Evolutionary conservation across 2,113 vertebrate species (phyloP), one percentile per base, ranked within the genome.

Genomic region (Lanius ludovicianus): DNA sequence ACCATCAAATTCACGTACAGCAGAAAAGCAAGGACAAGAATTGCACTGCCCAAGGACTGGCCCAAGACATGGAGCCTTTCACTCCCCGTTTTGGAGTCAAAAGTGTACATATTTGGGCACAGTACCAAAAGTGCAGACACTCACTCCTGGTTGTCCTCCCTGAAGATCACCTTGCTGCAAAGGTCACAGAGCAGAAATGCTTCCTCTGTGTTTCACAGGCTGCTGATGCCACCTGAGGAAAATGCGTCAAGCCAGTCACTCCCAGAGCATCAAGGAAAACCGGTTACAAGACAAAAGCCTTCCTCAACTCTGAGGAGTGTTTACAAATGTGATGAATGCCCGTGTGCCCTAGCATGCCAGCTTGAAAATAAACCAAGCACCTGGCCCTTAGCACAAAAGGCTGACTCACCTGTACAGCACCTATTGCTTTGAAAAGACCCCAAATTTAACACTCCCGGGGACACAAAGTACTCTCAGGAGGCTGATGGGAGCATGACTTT

Each of bases 331-430:
- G 75, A 82, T 89, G 86, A 97, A 95, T 89, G 92, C 91, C 95
- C 83, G 84, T 84, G 79, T 91, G 88, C 63, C 88, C 84, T 17
- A 95, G 86, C 79, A 91, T 86, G 89, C 94, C 89, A 96, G 79
- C 90, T 17, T 63, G 80, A 96, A 97, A 97, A 92, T 87, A 92
- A 97, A 81, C 87, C 91, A 95, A 42, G 74, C 96, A 97, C 96
- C 98, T 97, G 96, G 96, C 82, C 74, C 87, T 78, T 25, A 70
- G 70, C 85, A 98, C 97, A 98, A 97, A 97, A 96, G 96, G 94
- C 96, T 98, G 97, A 97, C 93, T 97, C 97, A 98, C 97, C 94
- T 96, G 84, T 55, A 69, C 37, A 17, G 88, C 95, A 97, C 80
- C 87, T 86, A 94, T 90, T 96, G 89, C 78, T 93, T 81, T 94